These are phyloP conservation scores for Caiman crocodilus DNA, from an alignment of 2,797 vertebrate genomes.

Conservation along the genomic window DNA sequence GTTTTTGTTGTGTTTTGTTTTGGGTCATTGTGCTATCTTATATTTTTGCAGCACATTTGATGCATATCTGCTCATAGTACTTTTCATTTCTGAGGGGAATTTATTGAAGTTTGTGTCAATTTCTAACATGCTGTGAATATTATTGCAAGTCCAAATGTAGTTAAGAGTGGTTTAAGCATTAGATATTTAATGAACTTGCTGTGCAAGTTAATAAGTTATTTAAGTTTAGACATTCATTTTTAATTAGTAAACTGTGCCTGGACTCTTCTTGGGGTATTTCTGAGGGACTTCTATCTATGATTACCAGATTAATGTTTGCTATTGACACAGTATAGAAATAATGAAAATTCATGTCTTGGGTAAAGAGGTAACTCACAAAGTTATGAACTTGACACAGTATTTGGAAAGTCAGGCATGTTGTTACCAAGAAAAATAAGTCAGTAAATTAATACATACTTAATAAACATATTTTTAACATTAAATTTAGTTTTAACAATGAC, in stretches of 20 bases:
- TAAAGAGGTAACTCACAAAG: neutral
- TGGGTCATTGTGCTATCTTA: constrained; percentile 2
- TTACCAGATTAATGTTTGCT: constrained; percentile 38
- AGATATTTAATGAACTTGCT: constrained; percentile 46
- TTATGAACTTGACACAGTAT: neutral
- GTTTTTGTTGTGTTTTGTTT: neutral
- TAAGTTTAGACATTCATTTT: neutral
- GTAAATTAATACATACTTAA: too few relatives aligned
- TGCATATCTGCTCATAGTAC: neutral
- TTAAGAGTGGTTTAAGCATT: constrained; percentile 50
- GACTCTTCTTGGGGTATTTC: constrained; percentile 35
- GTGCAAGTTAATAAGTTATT: neutral
- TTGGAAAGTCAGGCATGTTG: neutral
- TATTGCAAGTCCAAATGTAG: constrained; percentile 31
- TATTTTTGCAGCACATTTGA: neutral
- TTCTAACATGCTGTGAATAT: constrained; percentile 40
- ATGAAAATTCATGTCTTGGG: neutral
- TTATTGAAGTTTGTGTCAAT: neutral
- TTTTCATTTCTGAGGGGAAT: constrained; percentile 6
- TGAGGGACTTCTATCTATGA: constrained; percentile 3
- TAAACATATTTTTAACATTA: neutral
- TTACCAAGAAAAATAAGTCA: neutral
- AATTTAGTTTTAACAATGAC: neutral
- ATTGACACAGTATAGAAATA: neutral
- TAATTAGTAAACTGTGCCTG: constrained; percentile 16